Evolutionary conservation across 1,140 invertebrate species (phyloP).

Genomic region (Yoshiicerus persimilis): DNA sequence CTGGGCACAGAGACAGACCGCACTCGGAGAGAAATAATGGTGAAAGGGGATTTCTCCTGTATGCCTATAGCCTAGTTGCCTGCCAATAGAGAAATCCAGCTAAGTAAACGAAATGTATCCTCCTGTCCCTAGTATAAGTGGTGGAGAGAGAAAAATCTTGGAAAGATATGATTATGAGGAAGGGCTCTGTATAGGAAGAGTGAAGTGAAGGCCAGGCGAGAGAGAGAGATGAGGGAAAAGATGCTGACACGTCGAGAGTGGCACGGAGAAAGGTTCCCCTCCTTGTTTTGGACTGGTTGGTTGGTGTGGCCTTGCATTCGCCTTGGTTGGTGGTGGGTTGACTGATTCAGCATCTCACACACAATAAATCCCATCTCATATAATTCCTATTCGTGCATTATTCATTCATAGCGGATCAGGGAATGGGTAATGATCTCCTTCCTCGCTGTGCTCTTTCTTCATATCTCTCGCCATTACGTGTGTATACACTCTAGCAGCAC

Average conservation of each 20-base stretch:
- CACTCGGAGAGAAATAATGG: constrained; percentile 5
- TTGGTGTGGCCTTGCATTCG: neutral
- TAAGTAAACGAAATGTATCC: neutral
- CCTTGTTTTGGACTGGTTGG: neutral
- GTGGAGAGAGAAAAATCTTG: neutral
- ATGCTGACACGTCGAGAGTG: constrained; percentile 39
- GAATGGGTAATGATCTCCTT: constrained; percentile 46
- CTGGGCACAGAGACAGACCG: neutral
- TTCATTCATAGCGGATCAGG: constrained; percentile 48
- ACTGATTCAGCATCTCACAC: constrained; percentile 48
- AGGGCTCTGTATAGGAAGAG: neutral
- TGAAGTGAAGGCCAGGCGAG: neutral
- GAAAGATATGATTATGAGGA: neutral
- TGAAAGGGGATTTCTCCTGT: constrained; percentile 21
- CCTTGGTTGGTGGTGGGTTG: constrained; percentile 15
- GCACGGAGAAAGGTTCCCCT: neutral
- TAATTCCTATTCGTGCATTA: constrained; percentile 47
- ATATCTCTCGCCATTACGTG: neutral
- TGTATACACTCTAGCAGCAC: neutral
- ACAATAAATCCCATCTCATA: constrained; percentile 46
- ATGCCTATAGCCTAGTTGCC: neutral
- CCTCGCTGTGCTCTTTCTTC: neutral
- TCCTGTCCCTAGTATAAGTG: neutral
- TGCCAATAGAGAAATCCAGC: neutral
- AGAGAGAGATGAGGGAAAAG: constrained; percentile 12